Conservation (phyloP, 2,797 vertebrate species). For the Otolemur crassicaudatus region DNA sequence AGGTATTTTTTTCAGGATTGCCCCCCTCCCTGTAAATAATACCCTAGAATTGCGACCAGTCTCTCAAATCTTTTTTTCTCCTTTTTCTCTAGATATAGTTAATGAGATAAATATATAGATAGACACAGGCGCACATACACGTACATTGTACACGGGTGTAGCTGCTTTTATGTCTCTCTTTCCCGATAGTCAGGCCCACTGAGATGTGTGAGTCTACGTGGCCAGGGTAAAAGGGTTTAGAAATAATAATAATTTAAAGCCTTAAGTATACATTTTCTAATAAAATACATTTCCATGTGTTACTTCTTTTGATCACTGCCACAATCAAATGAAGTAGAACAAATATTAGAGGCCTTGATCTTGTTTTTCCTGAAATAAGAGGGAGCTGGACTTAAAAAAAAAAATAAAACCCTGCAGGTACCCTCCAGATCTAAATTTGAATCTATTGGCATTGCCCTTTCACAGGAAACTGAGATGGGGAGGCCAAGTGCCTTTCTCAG, state of each 20-base stretch:
- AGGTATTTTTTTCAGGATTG: conserved; percentile 83
- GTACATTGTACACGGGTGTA: not conserved
- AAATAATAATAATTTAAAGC: not conserved
- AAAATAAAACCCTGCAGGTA: not conserved
- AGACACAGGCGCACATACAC: not conserved
- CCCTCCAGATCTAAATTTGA: not conserved
- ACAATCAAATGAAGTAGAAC: not conserved
- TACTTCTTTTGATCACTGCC: not conserved
- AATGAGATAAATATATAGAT: not conserved
- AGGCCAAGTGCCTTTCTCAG: not conserved
- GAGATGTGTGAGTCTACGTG: not conserved
- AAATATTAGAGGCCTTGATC: not conserved
- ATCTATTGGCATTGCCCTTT: not conserved
- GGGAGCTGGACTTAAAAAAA: not conserved
- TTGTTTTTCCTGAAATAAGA: not conserved
- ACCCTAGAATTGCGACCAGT: conserved; percentile 13
- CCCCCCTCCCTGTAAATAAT: conserved; percentile 80
- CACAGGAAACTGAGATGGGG: not conserved
- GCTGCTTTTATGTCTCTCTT: not conserved
- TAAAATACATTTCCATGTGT: not conserved
- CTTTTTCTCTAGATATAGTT: not conserved
- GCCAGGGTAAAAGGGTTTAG: not conserved
- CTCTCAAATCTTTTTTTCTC: not conserved
- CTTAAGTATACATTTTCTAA: not conserved
- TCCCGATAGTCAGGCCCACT: not conserved